A percentile compares a stretch with the other conserved stretches of the same genome.
Evolutionary conservation across 1,140 invertebrate species (phyloP).

Genomic region (Euglossa dilemma): DNA sequence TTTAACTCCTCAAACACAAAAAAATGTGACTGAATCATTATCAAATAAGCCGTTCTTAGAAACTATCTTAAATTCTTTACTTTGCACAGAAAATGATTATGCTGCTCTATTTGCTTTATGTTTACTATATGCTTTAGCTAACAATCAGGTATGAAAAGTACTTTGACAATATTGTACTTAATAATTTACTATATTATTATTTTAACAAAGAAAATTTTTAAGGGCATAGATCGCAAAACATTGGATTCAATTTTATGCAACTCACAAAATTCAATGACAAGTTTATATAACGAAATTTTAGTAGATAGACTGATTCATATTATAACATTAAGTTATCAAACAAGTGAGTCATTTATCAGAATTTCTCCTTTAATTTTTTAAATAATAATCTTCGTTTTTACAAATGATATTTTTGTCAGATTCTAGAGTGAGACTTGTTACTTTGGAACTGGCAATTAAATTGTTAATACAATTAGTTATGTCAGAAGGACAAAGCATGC

Average conservation of each 20-base stretch:
- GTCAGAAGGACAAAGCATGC: constrained; percentile 80
- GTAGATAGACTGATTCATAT: constrained; percentile 92
- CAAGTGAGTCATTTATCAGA: constrained; percentile 83
- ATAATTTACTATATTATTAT: constrained; percentile 1
- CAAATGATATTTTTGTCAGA: constrained; percentile 78
- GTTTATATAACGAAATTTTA: constrained; percentile 88
- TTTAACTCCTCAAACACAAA: constrained; percentile 59
- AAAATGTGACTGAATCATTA: constrained; percentile 79
- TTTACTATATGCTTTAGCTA: constrained; percentile 95
- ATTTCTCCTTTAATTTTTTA: not conserved
- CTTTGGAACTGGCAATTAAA: constrained; percentile 93
- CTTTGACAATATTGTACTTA: not conserved
- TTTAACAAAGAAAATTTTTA: constrained; percentile 58
- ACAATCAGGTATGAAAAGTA: constrained; percentile 91
- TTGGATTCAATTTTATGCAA: constrained; percentile 86
- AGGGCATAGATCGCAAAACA: constrained; percentile 89
- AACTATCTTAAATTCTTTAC: constrained; percentile 91
- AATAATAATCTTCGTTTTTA: constrained; percentile 4
- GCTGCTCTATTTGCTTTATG: constrained; percentile 95
- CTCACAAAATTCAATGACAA: constrained; percentile 77
- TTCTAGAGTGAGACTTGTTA: constrained; percentile 94
- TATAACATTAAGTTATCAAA: constrained; percentile 91
- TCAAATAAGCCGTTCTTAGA: constrained; percentile 93
- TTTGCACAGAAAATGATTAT: constrained; percentile 97
- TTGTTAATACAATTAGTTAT: constrained; percentile 87